A percentile compares a stretch with the other conserved stretches of the same genome.
These are phyloP conservation scores for Acanthoscelides obtectus DNA, from an alignment of 2,888 invertebrate genomes.

Conservation along the genomic window DNA sequence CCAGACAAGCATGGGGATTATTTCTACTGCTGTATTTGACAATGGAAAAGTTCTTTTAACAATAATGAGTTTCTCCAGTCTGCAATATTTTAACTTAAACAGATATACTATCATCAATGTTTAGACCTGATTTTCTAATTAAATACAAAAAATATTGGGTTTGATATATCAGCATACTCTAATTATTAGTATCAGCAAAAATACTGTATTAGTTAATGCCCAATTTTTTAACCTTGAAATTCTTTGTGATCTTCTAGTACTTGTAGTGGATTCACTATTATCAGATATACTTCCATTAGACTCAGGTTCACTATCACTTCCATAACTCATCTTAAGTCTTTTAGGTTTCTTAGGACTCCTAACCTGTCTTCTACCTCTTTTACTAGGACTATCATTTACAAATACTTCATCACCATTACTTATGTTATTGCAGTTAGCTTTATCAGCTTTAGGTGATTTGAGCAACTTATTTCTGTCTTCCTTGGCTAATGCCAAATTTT, in stretches of 20 bases:
- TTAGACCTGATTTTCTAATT: too few relatives aligned
- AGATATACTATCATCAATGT: too few relatives aligned
- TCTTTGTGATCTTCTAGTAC: slow-evolving; percentile 33
- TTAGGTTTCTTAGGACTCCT: slow-evolving; percentile 25
- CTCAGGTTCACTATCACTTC: slow-evolving; percentile 29
- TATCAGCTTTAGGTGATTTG: slow-evolving; percentile 13
- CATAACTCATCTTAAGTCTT: slow-evolving; percentile 23
- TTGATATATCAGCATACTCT: too few relatives aligned
- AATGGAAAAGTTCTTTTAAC: too few relatives aligned
- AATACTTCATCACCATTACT: neutral
- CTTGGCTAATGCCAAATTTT: slow-evolving; percentile 54
- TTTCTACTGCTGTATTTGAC: too few relatives aligned
- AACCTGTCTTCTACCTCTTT: slow-evolving; percentile 24
- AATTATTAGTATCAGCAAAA: too few relatives aligned
- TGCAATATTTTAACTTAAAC: too few relatives aligned
- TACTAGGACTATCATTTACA: slow-evolving; percentile 7
- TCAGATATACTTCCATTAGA: slow-evolving; percentile 22
- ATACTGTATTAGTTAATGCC: too few relatives aligned
- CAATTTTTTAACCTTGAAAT: slow-evolving; percentile 35
- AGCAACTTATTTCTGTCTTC: slow-evolving; percentile 26
- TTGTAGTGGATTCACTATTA: slow-evolving; percentile 18
- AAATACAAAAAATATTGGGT: too few relatives aligned
- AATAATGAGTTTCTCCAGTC: too few relatives aligned
- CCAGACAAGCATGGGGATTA: too few relatives aligned
- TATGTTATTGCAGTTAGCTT: slow-evolving; percentile 11